Evolutionary conservation across 2,113 vertebrate genomes (phyloP).

Genomic region (Carettochelys insculpta): DNA sequence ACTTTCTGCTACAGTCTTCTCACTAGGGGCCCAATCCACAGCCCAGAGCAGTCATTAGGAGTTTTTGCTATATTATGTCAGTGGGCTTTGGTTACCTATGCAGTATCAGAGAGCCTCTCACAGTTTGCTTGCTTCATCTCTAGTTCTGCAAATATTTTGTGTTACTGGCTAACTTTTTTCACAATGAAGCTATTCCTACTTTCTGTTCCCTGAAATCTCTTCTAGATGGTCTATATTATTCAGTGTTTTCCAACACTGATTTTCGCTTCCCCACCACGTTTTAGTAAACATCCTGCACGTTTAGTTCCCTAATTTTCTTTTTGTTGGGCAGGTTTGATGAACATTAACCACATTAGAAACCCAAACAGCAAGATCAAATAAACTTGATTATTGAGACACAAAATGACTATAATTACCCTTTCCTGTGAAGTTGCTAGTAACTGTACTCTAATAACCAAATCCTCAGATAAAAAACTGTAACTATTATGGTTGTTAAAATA

Average conservation of each 20-base stretch:
- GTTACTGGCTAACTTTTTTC: neutral
- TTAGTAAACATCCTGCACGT: neutral
- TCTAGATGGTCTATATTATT: neutral
- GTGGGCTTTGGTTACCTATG: neutral
- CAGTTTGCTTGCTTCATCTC: neutral
- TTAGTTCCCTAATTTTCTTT: conserved; percentile 23
- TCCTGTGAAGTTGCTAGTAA: neutral
- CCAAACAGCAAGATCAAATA: neutral
- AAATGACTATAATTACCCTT: neutral
- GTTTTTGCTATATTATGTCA: neutral
- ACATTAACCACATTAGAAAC: neutral
- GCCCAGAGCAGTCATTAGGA: neutral
- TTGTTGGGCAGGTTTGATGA: neutral
- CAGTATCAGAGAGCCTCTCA: neutral
- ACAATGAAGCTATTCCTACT: neutral
- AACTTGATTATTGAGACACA: neutral
- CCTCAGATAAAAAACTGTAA: neutral
- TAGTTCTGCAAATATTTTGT: neutral
- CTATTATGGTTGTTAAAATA: neutral
- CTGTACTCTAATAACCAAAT: neutral
- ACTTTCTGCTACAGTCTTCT: neutral
- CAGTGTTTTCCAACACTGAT: neutral
- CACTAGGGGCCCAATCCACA: neutral
- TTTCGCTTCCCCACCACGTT: conserved; percentile 27
- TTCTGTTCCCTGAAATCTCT: conserved; percentile 7